These are phyloP conservation scores for Laspeyria flexula DNA, from an alignment of 2,888 invertebrate genomes.

Conservation along the genomic window DNA sequence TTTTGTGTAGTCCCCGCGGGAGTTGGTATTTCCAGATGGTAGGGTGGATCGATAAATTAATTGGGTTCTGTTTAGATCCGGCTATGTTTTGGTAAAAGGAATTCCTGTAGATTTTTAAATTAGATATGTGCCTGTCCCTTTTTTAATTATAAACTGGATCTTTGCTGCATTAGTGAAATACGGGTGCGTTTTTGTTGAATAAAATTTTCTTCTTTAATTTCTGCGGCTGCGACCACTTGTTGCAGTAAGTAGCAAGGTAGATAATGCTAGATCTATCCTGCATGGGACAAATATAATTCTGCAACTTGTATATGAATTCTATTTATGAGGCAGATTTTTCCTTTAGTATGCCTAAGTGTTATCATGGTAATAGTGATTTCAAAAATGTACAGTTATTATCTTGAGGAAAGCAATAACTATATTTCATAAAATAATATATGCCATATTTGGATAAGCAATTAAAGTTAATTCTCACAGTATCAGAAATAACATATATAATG, in stretches of 20 bases:
- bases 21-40: slow-evolving; percentile 31
- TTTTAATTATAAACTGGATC: too few relatives aligned
- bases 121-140: not conserved
- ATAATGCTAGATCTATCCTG: too few relatives aligned
- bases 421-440: not conserved
- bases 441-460: not conserved
- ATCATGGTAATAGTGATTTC: too few relatives aligned
- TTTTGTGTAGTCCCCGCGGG: slow-evolving; percentile 21
- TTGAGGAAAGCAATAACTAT: not conserved
- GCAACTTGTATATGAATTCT: too few relatives aligned
- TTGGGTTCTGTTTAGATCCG: not conserved
- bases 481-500: not conserved
- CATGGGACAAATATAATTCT: too few relatives aligned
- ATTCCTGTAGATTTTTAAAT: not conserved
- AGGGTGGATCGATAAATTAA: slow-evolving; percentile 14
- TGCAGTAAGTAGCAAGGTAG: too few relatives aligned
- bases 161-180: not conserved
- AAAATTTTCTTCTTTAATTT: too few relatives aligned
- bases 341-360: too few relatives aligned
- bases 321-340: too few relatives aligned
- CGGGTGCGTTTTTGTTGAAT: not conserved
- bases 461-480: not conserved
- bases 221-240: too few relatives aligned
- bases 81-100: not conserved
- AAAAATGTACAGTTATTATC: too few relatives aligned